These are phyloP conservation scores for Frankliniella fusca DNA, from an alignment of 2,888 invertebrate species.

Conservation along the genomic window DNA sequence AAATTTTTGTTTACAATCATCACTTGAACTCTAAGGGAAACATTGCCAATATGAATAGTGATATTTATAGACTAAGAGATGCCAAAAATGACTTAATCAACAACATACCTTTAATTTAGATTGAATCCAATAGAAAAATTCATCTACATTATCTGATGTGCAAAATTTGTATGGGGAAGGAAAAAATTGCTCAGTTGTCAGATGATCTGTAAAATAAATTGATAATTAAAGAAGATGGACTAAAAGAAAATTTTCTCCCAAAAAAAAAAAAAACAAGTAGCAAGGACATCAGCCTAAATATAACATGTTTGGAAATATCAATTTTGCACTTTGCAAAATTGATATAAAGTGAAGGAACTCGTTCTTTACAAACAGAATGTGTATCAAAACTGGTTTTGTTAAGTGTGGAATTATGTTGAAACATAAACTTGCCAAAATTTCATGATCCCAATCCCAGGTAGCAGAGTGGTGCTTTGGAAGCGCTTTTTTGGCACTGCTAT, in stretches of 20 bases:
- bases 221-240: not conserved
- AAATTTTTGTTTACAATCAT: not conserved
- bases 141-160: not conserved
- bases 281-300: too few relatives aligned
- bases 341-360: too few relatives aligned
- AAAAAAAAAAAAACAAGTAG: not conserved
- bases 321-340: too few relatives aligned
- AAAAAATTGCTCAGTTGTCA: not conserved
- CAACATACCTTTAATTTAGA: not conserved
- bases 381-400: too few relatives aligned
- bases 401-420: too few relatives aligned
- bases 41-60: not conserved
- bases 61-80: not conserved
- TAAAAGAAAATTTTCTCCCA: not conserved
- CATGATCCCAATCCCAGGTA: too few relatives aligned
- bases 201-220: not conserved
- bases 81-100: not conserved
- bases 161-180: not conserved
- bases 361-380: too few relatives aligned
- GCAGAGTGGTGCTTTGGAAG: too few relatives aligned
- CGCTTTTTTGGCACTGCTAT: too few relatives aligned
- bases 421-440: too few relatives aligned
- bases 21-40: not conserved
- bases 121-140: not conserved
- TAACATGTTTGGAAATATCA: too few relatives aligned